Base-by-base conservation (phyloP, 1,140 invertebrate genomes). In the Brachionus calyciflorus region DNA sequence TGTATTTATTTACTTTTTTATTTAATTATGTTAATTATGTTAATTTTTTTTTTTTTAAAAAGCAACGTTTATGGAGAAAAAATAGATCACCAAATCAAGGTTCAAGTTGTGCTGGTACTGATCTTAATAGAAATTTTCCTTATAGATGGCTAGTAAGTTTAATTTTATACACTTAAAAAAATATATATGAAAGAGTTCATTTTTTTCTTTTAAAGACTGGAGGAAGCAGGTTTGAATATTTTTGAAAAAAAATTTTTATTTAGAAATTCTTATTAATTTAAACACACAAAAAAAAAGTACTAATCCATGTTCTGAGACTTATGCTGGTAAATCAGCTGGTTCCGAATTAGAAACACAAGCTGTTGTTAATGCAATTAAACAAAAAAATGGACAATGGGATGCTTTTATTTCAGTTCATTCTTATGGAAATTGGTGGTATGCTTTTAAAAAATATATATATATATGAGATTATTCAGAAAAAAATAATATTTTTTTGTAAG, bases 41-140 rank as follows among this genome's bases (percentile, higher is more conserved):
- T 44, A 44, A 26, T 65, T 65, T 2, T 44, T 44, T 17, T 63
- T 44, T 63, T 63, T 41, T 44, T 33, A 30, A 55, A 37, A 33
- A 77, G 53, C 28, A 44, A 24, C 55, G 78, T 24, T 49, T 79
- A 63, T 79, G 78, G 78, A 41, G 78, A 19, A 79, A 79, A 46
- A 78, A 55, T 68, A 44, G 77, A 51, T 4, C 40, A 19, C 73
- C 73, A 40, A 57, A 76, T 55, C 24, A 10, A 14, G 40, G 30
- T 14, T 46, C 37, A 3, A 40, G 6, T 30, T 79, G 78, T 41
- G 5, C 28, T 4, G 70, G 60, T 60, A 60, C 60, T 55, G 48
- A 69, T 53, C 40, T 70, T n/a, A 73, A 75, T 40, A 17, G 76
- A 46, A 77, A 77, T 30, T 77, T 21, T 77, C 37, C 37, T 1